These are phyloP conservation scores for Sphinx pinastri DNA, from an alignment of 2,888 invertebrate genomes.

Conservation along the genomic window DNA sequence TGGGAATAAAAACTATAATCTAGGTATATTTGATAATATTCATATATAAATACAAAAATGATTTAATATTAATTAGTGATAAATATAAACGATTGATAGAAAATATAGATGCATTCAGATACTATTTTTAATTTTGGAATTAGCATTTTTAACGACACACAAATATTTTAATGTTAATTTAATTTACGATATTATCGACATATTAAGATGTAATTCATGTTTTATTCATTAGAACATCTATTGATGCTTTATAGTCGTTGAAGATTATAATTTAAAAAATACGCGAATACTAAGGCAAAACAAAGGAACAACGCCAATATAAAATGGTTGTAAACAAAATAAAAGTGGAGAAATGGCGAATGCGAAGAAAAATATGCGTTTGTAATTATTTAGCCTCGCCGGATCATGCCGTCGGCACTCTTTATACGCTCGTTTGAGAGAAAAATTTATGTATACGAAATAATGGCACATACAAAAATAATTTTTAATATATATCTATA, in stretches of 20 bases:
- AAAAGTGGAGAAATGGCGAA: slow-evolving; percentile 40
- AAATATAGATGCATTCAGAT: too few species aligned
- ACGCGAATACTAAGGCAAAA: slow-evolving; percentile 34
- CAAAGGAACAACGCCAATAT: slow-evolving; percentile 39
- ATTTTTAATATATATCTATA: neutral
- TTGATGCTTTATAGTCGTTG: neutral
- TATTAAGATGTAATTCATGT: neutral
- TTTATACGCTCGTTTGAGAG: slow-evolving; percentile 35
- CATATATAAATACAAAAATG: too few species aligned
- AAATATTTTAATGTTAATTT: too few species aligned
- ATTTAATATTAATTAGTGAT: too few species aligned
- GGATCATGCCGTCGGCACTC: slow-evolving; percentile 56
- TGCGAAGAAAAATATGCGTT: slow-evolving; percentile 30
- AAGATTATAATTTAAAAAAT: neutral
- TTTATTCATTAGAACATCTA: slow-evolving; percentile 5
- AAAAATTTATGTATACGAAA: slow-evolving; percentile 21
- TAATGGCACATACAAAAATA: slow-evolving; percentile 18
- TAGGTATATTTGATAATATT: too few species aligned
- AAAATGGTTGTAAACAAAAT: slow-evolving; percentile 36
- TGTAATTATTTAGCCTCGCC: slow-evolving; percentile 48
- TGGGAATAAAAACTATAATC: neutral
- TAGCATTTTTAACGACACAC: too few species aligned
- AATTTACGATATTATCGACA: neutral
- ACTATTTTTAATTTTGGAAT: too few species aligned
- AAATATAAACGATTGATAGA: neutral